Evolutionary conservation across 2,888 invertebrate genomes (phyloP), one percentile per base, ranked within the genome.

Genomic region (Orthosia cruda): DNA sequence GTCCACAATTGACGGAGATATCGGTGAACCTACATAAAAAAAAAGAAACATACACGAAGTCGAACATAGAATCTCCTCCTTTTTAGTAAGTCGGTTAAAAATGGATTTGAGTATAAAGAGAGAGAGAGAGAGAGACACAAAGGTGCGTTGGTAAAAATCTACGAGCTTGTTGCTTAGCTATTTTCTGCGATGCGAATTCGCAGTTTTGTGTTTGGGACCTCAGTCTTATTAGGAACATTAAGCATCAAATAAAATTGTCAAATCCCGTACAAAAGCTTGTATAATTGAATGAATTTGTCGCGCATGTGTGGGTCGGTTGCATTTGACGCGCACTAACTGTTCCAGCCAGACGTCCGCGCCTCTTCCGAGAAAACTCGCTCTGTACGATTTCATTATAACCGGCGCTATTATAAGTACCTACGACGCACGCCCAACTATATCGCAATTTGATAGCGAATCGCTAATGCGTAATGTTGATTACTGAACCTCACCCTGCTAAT

Each of bases 291-390:
- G 66, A 67, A 66, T 49, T 59, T 32, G 40, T 26, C 26, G 57
- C n/a, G 23, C 49, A 61, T 63, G 73, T 85, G 71, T 80, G 76
- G 67, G 74, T 79, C 50, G 55, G 64, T 77, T 84, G 85, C 86
- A 82, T 75, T 79, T 83, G 74, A 74, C 79, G 85, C 81, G 80
- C 82, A 86, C 83, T 85, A 85, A 84, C 81, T 85, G 88, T 86
- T 81, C 81, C 77, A 78, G 89, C 86, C 89, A 89, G 90, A 90
- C 91, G 88, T 87, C 84, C 86, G 87, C 87, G 74, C 85, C 87
- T 81, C 83, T 94, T 94, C 94, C 87, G 77, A 92, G 94, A 94
- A 93, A 90, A 87, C 84, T 82, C 80, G 87, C 86, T 88, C 87
- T 84, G 86, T 83, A 84, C 88, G 83, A 80, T 84, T 88, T 84